Percentiles rank a stretch among this genome's conserved stretches.
These are phyloP conservation scores for Cynoglossus semilaevis DNA, from an alignment of 2,113 vertebrate genomes.

Conservation along the genomic window DNA sequence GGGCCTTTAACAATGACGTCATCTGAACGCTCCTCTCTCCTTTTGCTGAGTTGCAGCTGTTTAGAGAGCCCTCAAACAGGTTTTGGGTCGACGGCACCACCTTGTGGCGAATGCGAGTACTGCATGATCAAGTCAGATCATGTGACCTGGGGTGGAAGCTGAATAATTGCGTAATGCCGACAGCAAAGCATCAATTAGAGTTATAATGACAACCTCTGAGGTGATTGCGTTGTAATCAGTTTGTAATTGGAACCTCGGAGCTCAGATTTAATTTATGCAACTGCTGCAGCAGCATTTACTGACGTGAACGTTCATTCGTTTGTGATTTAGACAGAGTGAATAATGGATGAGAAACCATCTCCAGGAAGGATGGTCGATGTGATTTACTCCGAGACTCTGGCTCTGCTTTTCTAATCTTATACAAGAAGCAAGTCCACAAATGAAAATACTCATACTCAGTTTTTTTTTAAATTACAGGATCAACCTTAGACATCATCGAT, in stretches of 20 bases:
- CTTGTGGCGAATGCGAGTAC: conserved; percentile 44
- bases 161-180: conserved; percentile 36
- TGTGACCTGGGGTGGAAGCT: conserved; percentile 24
- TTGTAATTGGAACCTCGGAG: conserved; percentile 26
- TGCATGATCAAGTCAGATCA: conserved; percentile 9
- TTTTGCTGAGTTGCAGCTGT: conserved; percentile 34
- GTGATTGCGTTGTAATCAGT: conserved; percentile 32
- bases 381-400: too few relatives aligned
- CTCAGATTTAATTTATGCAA: conserved; percentile 24
- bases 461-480: too few relatives aligned
- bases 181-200: conserved; percentile 46
- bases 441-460: too few relatives aligned
- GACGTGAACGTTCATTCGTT: conserved; percentile 11
- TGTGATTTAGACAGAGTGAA: conserved; percentile 20
- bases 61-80: not conserved
- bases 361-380: too few relatives aligned
- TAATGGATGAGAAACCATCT: too few relatives aligned
- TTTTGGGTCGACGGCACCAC: conserved; percentile 41
- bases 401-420: too few relatives aligned
- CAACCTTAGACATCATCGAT: too few relatives aligned
- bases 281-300: conserved; percentile 1
- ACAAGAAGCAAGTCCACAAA: too few relatives aligned
- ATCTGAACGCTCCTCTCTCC: conserved; percentile 23
- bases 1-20: conserved; percentile 46
- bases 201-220: conserved; percentile 33